A percentile compares a stretch with the other conserved stretches of the same genome.
These are phyloP conservation scores for Pandemis cinnamomeana DNA, from an alignment of 2,888 invertebrate genomes.

Conservation along the genomic window DNA sequence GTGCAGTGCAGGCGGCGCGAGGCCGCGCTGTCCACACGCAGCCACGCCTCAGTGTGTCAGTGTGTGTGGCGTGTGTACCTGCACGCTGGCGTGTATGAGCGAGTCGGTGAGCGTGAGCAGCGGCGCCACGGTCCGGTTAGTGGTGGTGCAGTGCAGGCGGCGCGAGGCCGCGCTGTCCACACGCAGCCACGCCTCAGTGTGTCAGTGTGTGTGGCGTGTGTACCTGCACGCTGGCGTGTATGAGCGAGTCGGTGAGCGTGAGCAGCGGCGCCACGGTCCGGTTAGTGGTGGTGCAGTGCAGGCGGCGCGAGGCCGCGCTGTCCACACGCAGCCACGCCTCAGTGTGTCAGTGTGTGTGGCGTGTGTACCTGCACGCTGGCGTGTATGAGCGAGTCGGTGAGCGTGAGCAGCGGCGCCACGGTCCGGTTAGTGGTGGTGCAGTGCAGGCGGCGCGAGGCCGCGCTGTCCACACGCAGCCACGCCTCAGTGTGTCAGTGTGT, in stretches of 20 bases:
- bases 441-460: constrained; percentile 68
- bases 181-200: constrained; percentile 88
- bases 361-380: constrained; percentile 87
- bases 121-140: constrained; percentile 82
- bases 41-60: constrained; percentile 80
- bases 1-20: constrained; percentile 81
- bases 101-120: constrained; percentile 72
- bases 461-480: constrained; percentile 90
- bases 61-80: constrained; percentile 64
- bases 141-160: constrained; percentile 85
- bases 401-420: constrained; percentile 73
- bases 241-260: constrained; percentile 76
- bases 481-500: constrained; percentile 54
- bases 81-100: constrained; percentile 89
- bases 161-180: constrained; percentile 74
- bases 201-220: background rate
- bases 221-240: constrained; percentile 89
- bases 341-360: background rate
- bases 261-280: constrained; percentile 78
- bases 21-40: constrained; percentile 87
- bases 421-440: constrained; percentile 85
- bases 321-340: constrained; percentile 90
- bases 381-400: constrained; percentile 84
- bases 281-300: constrained; percentile 86
- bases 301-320: constrained; percentile 55